Conservation (phyloP, 2,888 invertebrate species). For the Drosophila atripex region DNA sequence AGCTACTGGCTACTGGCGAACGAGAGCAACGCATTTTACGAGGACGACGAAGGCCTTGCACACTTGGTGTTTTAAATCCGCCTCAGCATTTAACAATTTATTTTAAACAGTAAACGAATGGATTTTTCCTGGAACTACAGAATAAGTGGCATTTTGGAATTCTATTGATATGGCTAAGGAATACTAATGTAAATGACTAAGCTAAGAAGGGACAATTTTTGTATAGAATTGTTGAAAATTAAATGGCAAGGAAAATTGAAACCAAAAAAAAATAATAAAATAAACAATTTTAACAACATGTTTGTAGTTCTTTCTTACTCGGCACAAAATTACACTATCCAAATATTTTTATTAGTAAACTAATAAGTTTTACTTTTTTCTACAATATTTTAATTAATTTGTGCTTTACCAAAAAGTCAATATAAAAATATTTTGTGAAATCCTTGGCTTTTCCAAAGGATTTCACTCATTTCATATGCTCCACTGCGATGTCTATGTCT, state of each 20-base stretch:
- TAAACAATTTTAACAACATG: constrained; percentile 1
- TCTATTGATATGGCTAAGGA: constrained; percentile 8
- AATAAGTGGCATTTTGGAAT: constrained; percentile 3
- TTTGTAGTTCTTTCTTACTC: neutral
- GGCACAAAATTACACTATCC: too few relatives aligned
- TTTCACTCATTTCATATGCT: too few relatives aligned
- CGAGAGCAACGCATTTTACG: constrained; percentile 12
- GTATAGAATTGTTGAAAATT: constrained; percentile 73
- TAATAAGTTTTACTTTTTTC: too few relatives aligned
- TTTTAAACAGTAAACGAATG: constrained; percentile 19
- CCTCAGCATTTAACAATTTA: constrained; percentile 26
- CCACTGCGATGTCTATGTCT: too few relatives aligned
- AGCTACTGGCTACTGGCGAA: constrained; percentile 44
- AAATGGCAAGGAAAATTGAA: constrained; percentile 63
- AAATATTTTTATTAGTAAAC: too few relatives aligned
- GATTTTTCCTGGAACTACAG: constrained; percentile 25
- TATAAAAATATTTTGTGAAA: too few relatives aligned
- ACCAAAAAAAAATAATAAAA: constrained; percentile 56
- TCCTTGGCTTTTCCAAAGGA: too few relatives aligned
- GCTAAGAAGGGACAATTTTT: constrained; percentile 61
- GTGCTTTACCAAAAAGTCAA: too few relatives aligned
- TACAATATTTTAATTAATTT: too few relatives aligned
- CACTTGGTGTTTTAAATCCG: constrained; percentile 7
- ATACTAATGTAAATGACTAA: constrained; percentile 40
- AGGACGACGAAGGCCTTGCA: constrained; percentile 4